Conservation (phyloP, 2,888 invertebrate species). For the Cheilosia scutellata region DNA sequence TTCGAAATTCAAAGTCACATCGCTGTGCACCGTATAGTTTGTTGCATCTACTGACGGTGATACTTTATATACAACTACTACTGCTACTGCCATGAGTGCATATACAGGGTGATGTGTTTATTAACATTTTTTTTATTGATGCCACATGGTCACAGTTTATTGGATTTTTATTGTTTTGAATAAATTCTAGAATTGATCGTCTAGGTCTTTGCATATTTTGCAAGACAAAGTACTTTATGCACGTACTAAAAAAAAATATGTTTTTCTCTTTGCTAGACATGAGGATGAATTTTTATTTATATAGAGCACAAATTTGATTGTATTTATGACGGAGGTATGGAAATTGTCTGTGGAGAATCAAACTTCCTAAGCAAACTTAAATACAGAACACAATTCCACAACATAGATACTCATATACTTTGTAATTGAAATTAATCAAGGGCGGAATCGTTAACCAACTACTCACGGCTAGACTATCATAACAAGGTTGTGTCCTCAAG, state of each 20-base stretch:
- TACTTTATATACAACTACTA: neutral
- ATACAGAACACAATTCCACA: neutral
- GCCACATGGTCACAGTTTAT: conserved; percentile 50
- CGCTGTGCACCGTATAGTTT: neutral
- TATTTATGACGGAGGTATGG: conserved; percentile 26
- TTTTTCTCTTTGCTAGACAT: neutral
- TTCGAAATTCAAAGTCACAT: conserved; percentile 35
- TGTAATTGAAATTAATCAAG: conserved; percentile 9
- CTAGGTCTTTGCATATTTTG: neutral
- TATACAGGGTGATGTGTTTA: conserved; percentile 51
- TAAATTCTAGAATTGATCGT: conserved; percentile 11
- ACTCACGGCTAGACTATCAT: conserved; percentile 32
- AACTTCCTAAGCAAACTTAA: conserved; percentile 57
- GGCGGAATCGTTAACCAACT: conserved; percentile 12
- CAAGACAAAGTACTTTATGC: neutral
- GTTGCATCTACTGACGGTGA: conserved; percentile 32
- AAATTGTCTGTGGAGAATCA: conserved; percentile 21
- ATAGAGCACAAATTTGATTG: neutral
- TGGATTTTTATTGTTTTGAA: conserved; percentile 35
- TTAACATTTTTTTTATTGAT: conserved; percentile 52
- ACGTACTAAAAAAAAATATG: conserved; percentile 9
- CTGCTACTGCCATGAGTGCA: neutral
- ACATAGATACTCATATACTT: conserved; percentile 10
- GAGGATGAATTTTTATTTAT: neutral
- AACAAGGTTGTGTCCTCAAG: conserved; percentile 18